A percentile compares a stretch with the other conserved stretches of the same genome.
These are phyloP conservation scores for Lepeophtheirus salmonis DNA, from an alignment of 1,140 invertebrate species.

Conservation along the genomic window DNA sequence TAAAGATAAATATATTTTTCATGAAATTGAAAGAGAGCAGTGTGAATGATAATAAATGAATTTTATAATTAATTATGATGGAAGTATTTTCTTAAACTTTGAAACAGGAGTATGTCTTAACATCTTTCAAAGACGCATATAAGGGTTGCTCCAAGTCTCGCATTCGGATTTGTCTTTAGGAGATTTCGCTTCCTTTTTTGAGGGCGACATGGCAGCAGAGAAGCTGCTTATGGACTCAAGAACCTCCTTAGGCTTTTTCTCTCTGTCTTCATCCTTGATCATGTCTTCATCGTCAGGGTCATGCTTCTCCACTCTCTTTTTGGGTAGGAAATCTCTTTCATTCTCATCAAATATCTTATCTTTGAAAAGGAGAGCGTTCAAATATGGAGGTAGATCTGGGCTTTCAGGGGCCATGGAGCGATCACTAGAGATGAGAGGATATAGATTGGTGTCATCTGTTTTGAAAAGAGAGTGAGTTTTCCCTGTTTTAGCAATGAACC, in stretches of 20 bases:
- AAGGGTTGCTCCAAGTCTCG: background rate
- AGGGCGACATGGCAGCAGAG: background rate
- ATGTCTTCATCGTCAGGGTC: slow-evolving; percentile 21
- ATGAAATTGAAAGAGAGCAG: no score
- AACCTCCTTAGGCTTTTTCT: background rate
- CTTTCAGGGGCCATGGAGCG: slow-evolving; percentile 8
- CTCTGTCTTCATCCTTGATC: slow-evolving; percentile 21
- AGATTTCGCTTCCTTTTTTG: background rate
- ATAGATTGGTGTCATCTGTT: slow-evolving; percentile 62
- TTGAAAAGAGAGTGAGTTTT: slow-evolving; percentile 75
- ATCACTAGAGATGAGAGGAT: slow-evolving; percentile 46
- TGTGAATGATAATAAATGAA: background rate
- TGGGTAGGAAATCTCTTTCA: slow-evolving; percentile 38
- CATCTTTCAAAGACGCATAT: background rate
- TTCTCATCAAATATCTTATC: slow-evolving; percentile 89
- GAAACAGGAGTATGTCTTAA: background rate
- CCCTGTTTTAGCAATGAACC: slow-evolving; percentile 82
- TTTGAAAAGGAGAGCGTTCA: slow-evolving; percentile 64
- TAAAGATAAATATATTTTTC: no score
- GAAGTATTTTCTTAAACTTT: background rate
- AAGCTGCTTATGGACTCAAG: no score
- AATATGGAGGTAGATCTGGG: slow-evolving; percentile 40
- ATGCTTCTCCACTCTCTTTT: slow-evolving; percentile 26
- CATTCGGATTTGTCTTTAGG: background rate
- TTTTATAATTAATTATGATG: background rate